A percentile compares a stretch with the other conserved stretches of the same genome.
Evolutionary conservation across 2,797 vertebrate genomes (phyloP).

Genomic region (Lagocephalus sceleratus): DNA sequence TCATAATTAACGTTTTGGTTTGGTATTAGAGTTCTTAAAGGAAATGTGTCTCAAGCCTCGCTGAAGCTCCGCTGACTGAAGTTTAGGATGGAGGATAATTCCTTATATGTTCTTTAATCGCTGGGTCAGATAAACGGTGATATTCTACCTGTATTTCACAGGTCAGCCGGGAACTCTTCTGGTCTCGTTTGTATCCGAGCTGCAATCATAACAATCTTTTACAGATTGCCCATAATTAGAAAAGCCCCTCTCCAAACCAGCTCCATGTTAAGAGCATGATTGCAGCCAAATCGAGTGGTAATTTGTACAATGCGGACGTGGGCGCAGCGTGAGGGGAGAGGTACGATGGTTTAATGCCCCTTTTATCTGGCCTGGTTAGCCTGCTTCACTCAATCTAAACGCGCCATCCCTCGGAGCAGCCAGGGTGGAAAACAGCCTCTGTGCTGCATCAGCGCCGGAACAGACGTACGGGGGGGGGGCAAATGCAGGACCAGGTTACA

Average conservation of each 20-base stretch:
- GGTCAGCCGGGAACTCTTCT: slow-evolving; percentile 1
- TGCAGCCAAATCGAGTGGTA: slow-evolving; percentile 77
- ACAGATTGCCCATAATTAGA: slow-evolving; percentile 78
- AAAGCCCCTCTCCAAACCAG: slow-evolving; percentile 75
- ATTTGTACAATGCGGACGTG: slow-evolving; percentile 74
- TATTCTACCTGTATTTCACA: background rate
- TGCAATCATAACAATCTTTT: slow-evolving; percentile 76
- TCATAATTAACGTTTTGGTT: slow-evolving; percentile 74
- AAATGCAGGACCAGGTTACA: slow-evolving; percentile 52
- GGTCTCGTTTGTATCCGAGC: slow-evolving; percentile 54
- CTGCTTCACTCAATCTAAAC: slow-evolving; percentile 45
- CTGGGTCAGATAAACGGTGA: background rate
- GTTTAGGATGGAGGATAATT: background rate
- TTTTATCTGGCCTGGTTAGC: slow-evolving; percentile 68
- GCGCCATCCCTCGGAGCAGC: slow-evolving; percentile 33
- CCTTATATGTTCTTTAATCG: slow-evolving; percentile 8
- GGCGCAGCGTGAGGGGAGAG: slow-evolving; percentile 61
- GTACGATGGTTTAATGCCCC: slow-evolving; percentile 69
- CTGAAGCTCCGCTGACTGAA: slow-evolving; percentile 44
- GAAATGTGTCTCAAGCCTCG: slow-evolving; percentile 61
- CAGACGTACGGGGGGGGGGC: slow-evolving; percentile 39
- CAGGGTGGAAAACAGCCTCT: slow-evolving; percentile 32
- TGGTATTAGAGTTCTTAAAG: slow-evolving; percentile 70
- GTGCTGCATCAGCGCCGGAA: slow-evolving; percentile 46
- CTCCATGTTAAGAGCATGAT: slow-evolving; percentile 78